Percentiles rank a stretch among this genome's conserved stretches.
phyloP scores from a whole-genome alignment of 1,140 invertebrate genomes.

The Drosophila ironensis region DNA sequence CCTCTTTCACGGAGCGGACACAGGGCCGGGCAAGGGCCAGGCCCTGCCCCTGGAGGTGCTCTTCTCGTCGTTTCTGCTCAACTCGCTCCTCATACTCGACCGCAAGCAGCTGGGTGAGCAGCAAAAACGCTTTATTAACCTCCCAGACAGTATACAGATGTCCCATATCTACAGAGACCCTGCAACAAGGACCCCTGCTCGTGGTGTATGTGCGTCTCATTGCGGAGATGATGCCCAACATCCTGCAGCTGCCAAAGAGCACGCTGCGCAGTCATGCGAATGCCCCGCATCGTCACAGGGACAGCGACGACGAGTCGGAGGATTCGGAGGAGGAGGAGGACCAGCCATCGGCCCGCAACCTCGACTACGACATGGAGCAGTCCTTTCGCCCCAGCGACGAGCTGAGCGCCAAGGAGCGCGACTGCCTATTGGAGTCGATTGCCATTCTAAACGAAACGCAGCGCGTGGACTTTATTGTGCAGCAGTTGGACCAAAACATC shows the following conservation, averaged over 20 bases:
- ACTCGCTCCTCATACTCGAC: constrained; percentile 87
- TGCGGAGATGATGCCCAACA: constrained; percentile 83
- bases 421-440: constrained; percentile 83
- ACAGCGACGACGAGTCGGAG: constrained; percentile 83
- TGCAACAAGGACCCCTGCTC: constrained; percentile 52
- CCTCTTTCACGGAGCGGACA: constrained; percentile 18
- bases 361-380: constrained; percentile 64
- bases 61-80: constrained; percentile 83
- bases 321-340: constrained; percentile 83
- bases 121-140: not conserved
- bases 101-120: constrained; percentile 85
- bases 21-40: not conserved
- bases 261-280: constrained; percentile 50
- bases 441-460: constrained; percentile 86
- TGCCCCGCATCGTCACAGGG: constrained; percentile 81
- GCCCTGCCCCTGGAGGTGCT: constrained; percentile 19
- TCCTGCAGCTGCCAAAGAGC: constrained; percentile 69
- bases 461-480: constrained; percentile 85
- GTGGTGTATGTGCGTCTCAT: constrained; percentile 66
- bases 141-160: not conserved
- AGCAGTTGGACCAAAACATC: constrained; percentile 85
- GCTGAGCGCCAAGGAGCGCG: constrained; percentile 81
- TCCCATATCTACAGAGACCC: constrained; percentile 2
- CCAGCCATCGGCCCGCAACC: constrained; percentile 50
- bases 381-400: constrained; percentile 52